A percentile compares a stretch with the other conserved stretches of the same genome.
Evolutionary conservation across 2,113 vertebrate species (phyloP).

Genomic region (Falcunculus frontatus): DNA sequence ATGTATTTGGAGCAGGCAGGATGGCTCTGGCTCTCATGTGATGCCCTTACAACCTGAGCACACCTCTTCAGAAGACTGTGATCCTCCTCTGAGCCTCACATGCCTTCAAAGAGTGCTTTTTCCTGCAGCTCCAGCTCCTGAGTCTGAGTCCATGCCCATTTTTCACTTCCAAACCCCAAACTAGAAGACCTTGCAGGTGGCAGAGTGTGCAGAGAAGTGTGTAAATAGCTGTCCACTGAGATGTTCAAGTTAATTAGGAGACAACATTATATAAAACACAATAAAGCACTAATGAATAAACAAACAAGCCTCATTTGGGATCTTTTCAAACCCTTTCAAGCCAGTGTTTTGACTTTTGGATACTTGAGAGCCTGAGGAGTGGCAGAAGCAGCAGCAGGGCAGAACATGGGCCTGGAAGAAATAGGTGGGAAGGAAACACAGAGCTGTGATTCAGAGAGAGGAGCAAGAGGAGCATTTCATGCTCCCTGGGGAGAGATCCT

Average conservation of each 20-base stretch:
- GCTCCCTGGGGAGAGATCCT: not conserved
- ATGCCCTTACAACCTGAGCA: not conserved
- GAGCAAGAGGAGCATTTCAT: not conserved
- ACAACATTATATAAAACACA: not conserved
- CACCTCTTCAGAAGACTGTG: not conserved
- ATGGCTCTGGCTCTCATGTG: not conserved
- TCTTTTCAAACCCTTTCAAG: not conserved
- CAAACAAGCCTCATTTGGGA: not conserved
- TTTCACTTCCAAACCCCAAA: not conserved
- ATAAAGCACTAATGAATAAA: not conserved
- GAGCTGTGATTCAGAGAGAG: not conserved
- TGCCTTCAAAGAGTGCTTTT: not conserved
- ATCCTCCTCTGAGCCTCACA: not conserved
- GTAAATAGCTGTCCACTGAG: not conserved
- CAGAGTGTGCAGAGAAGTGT: not conserved
- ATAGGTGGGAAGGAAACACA: not conserved
- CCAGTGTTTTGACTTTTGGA: not conserved
- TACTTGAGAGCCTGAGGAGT: not conserved
- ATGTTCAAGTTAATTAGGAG: not conserved
- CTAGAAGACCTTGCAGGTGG: not conserved
- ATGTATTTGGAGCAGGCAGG: accelerated
- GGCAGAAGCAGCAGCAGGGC: not conserved
- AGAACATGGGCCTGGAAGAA: not conserved
- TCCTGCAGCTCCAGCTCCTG: not conserved
- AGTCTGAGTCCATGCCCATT: not conserved